Evolutionary conservation across 2,888 invertebrate species (phyloP).

Genomic region (Pycnomerus fuliginosus): DNA sequence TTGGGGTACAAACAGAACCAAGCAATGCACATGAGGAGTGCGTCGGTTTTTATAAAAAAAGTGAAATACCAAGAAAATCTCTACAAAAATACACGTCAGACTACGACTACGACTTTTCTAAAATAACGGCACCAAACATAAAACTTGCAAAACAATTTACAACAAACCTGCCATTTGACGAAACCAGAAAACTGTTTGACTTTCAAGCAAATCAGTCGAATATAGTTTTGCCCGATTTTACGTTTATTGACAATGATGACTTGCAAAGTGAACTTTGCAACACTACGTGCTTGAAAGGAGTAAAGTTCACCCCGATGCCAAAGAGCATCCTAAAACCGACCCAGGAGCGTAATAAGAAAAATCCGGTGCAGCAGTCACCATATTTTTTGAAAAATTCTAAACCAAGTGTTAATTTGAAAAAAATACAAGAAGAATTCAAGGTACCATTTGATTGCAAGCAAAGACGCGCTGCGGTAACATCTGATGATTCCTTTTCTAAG

Average conservation of each 20-base stretch:
- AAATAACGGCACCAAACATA: conserved; percentile 2
- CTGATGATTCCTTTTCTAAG: not conserved
- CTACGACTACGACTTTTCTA: conserved; percentile 21
- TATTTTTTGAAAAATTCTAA: conserved; percentile 14
- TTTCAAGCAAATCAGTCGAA: conserved; percentile 4
- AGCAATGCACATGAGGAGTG: not conserved
- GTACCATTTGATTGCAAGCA: too few relatives aligned
- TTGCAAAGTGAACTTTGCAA: too few relatives aligned
- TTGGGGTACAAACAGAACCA: conserved; percentile 6
- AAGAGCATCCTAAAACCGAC: too few relatives aligned
- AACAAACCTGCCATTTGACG: conserved; percentile 1
- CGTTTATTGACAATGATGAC: too few relatives aligned
- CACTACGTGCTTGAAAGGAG: too few relatives aligned
- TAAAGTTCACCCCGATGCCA: too few relatives aligned
- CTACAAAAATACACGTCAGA: conserved; percentile 12
- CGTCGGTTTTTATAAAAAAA: too few relatives aligned
- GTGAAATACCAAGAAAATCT: conserved; percentile 9
- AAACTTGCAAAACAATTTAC: not conserved
- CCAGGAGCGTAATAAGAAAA: too few relatives aligned
- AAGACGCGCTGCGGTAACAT: too few relatives aligned
- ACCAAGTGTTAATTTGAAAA: conserved; percentile 3
- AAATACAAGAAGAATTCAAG: too few relatives aligned
- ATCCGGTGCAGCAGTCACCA: conserved; percentile 3
- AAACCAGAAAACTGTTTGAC: conserved; percentile 10
- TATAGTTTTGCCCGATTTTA: too few relatives aligned